Base-by-base conservation (phyloP, 2,113 vertebrate species). In the Tapirus terrestris region DNA sequence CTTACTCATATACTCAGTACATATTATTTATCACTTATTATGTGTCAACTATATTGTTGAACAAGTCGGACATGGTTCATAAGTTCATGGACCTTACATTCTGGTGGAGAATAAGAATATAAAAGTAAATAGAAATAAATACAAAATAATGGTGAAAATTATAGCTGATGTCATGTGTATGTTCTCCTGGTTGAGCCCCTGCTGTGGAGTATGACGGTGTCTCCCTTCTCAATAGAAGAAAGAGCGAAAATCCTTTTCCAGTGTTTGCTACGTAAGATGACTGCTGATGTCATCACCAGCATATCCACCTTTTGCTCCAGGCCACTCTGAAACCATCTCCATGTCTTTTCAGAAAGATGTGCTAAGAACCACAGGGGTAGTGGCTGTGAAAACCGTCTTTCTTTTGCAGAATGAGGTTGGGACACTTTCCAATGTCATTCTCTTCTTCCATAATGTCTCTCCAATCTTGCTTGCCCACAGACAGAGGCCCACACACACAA, bases 261-360 rank as follows among this genome's bases (percentile, higher is more conserved):
- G 0, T 75, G 8, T 9, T 31, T 7, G 36, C 61, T 14, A 1
- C 21, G 13, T 6, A 72, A 8, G 75, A 67, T 67, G 56, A 65
- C 21, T 5, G 8, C n/a, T 53, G 4, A 10, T 2, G 10, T 27
- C 33, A 1, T 0, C 18, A 20, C 36, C 2, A 3, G 23, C n/a
- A 72, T 5, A 53, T 45, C 17, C 39, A 8, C 4, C 36, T 39
- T 18, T 39, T 11, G 1, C 67, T 63, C 33, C 79, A 53, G 43
- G 33, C 5, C 51, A 53, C 51, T 48, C 48, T 48, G 48, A 48
- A 48, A 48, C 48, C 48, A 48, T 48, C 48, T 48, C 48, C 48
- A 48, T 48, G 48, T 48, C 48, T 48, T 48, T 48, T 53, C 14
- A 14, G 13, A 53, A 53, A 53, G 51, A 16, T 53, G 12, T 53